phyloP scores from a whole-genome alignment of 2,888 invertebrate genomes.

The Drosophila siamana region DNA sequence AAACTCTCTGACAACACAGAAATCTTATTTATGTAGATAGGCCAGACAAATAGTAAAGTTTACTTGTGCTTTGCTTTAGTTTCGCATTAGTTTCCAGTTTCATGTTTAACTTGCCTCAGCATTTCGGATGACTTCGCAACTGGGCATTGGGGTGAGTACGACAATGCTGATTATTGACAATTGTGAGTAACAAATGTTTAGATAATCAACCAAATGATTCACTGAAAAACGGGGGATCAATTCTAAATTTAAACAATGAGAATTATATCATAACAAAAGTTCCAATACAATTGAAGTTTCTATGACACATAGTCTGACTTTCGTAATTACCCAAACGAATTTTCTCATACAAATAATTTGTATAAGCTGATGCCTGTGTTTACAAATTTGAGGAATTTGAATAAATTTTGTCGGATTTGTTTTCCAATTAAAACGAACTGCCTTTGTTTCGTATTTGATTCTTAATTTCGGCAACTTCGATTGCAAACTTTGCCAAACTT shows the following conservation, averaged over 20 bases:
- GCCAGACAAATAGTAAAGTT: conserved; percentile 28
- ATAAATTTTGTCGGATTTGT: too few species aligned
- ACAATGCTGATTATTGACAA: conserved; percentile 25
- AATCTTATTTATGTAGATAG: conserved; percentile 16
- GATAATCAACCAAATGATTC: conserved; percentile 40
- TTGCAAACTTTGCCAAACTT: background rate
- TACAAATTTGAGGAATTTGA: too few species aligned
- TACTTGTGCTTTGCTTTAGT: conserved; percentile 13
- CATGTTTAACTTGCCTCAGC: conserved; percentile 13
- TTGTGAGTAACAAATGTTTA: conserved; percentile 24
- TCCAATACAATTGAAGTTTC: background rate
- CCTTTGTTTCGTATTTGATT: background rate
- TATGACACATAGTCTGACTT: conserved; percentile 32
- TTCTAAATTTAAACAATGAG: conserved; percentile 28
- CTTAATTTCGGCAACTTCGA: background rate
- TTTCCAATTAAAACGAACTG: too few species aligned
- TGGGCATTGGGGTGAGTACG: conserved; percentile 7
- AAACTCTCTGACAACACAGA: conserved; percentile 6
- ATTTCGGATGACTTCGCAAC: conserved; percentile 5
- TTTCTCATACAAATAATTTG: background rate
- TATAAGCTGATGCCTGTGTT: background rate
- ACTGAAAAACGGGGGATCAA: background rate
- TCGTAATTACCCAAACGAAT: conserved; percentile 2
- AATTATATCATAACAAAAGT: conserved; percentile 14
- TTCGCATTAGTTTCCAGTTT: conserved; percentile 19